Base-by-base conservation (phyloP, 2,113 vertebrate genomes). In the Atherinomorus stipes region DNA sequence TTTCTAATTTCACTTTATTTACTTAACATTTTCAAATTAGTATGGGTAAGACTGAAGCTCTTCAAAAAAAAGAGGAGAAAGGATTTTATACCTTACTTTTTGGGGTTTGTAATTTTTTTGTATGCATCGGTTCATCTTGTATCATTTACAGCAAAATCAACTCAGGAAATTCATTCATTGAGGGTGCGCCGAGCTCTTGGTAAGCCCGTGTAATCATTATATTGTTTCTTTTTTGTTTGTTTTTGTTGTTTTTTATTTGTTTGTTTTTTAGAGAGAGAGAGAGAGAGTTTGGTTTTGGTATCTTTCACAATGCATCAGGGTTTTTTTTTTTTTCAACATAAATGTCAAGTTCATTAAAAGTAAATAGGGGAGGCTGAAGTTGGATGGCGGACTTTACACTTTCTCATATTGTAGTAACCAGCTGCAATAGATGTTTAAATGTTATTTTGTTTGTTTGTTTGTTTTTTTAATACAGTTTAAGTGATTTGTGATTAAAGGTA, bases 11-110 rank as follows among this genome's bases (percentile, higher is more conserved):
- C 0, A 18, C 7, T 28, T 21, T n/a, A 31, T 37, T 37, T 25
- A 45, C 44, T 52, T 51, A 19, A n/a, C 18, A 28, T 28, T 26
- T 34, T 72, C 4, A 47, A 61, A 74, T 64, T 64, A 84, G 53
- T 31, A 90, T 91, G 87, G 80, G 34, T 76, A 76, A 44, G 60
- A 52, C 26, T 37, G 37, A 62, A 45, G 49, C 67, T 70, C 47
- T 76, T 53, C 80, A 89, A 31, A 90, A 54, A 57, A 93, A 86
- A n/a, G 73, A 92, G 74, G 59, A 91, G 93, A 7, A 89, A 68
- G 80, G 85, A 92, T 16, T 90, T 93, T 11, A 85, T 94, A 22
- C 88, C 93, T 40, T 89, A 90, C 44, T 87, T 94, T 67, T 22
- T 92, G 2, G 93, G 91, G 15, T 80, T 93, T 59, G 85, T 93